Percentiles rank a stretch among this genome's conserved stretches.
Evolutionary conservation across 2,888 invertebrate species (phyloP).

Genomic region (Tetragonisca angustula): DNA sequence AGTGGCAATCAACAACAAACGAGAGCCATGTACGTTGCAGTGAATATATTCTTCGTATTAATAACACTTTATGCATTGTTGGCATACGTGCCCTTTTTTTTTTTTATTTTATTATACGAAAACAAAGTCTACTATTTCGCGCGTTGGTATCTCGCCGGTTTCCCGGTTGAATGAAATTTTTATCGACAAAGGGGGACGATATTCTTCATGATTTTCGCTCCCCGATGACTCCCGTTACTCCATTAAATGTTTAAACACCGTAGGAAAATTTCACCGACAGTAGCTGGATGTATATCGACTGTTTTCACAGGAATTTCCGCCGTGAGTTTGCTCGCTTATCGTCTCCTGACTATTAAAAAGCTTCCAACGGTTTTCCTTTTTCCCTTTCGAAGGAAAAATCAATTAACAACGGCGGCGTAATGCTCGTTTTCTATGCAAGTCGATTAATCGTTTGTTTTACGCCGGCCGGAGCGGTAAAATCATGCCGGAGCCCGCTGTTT

Average conservation of each 20-base stretch:
- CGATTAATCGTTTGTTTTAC: conserved; percentile 19
- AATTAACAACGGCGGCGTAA: conserved; percentile 43
- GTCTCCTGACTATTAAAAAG: conserved; percentile 36
- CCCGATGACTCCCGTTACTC: conserved; percentile 19
- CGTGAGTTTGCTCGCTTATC: conserved; percentile 37
- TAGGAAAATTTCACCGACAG: conserved; percentile 54
- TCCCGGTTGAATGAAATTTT: conserved; percentile 30
- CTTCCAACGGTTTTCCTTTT: conserved; percentile 10
- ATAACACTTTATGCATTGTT: background rate
- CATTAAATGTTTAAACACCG: conserved; percentile 62
- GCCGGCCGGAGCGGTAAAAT: conserved; percentile 2
- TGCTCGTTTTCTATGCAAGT: background rate
- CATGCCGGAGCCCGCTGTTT: background rate
- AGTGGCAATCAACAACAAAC: background rate
- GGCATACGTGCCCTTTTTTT: background rate
- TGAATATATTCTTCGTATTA: conserved; percentile 5
- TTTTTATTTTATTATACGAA: background rate
- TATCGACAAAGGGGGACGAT: conserved; percentile 20
- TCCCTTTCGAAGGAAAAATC: conserved; percentile 39
- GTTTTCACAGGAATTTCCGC: conserved; percentile 31
- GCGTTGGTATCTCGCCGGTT: conserved; percentile 33
- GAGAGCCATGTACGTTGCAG: background rate
- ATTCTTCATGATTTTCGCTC: conserved; percentile 39
- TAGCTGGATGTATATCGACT: conserved; percentile 33
- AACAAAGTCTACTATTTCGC: conserved; percentile 4